Evolutionary conservation across 2,113 vertebrate genomes (phyloP), one percentile per base, ranked within the genome.

Genomic region (Percopsis transmontana): DNA sequence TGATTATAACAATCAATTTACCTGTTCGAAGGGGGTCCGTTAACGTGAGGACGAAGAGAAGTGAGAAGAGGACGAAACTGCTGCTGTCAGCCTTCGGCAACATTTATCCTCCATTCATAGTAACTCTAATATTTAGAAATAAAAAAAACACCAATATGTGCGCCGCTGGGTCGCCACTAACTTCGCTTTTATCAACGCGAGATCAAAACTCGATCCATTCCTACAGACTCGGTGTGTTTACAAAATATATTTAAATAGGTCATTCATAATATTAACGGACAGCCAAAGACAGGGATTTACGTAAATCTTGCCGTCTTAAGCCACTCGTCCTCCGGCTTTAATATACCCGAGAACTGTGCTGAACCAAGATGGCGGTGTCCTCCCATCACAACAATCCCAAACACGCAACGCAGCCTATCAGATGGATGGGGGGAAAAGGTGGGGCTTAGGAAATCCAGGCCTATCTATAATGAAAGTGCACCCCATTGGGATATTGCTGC

Each of bases 21-120:
- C 96, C 96, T 96, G 95, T 92, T 90, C 94, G 94, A 90, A 94
- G 92, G 63, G 95, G 94, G 91, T 97, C 94, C 87, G 95, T 96
- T 86, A 94, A 76, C 61, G 93, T 93, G 83, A 96, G 92, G 90
- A 95, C 94, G 52, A 97, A 93, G 86, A 97, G 89, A 69, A 97
- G 93, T 85, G 96, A 93, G 92, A 97, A 84, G 87, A 97, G 94
- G 90, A 90, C 88, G 85, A 86, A 90, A 92, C 92, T 94, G 87
- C 95, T 94, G 94, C 95, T 94, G 94, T 95, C 94, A 90, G 94
- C 92, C 89, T 95, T 97, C 88, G 94, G 94, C 94, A 96, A 95
- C 96, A 97, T 98, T 96, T 98, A 97, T 97, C 95, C 96, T 95
- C 95, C 95, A 95, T 95, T 96, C 96, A 98, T 97, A 94, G 91